Evolutionary conservation across 2,113 vertebrate genomes (phyloP).

Genomic region (Alosa alosa): DNA sequence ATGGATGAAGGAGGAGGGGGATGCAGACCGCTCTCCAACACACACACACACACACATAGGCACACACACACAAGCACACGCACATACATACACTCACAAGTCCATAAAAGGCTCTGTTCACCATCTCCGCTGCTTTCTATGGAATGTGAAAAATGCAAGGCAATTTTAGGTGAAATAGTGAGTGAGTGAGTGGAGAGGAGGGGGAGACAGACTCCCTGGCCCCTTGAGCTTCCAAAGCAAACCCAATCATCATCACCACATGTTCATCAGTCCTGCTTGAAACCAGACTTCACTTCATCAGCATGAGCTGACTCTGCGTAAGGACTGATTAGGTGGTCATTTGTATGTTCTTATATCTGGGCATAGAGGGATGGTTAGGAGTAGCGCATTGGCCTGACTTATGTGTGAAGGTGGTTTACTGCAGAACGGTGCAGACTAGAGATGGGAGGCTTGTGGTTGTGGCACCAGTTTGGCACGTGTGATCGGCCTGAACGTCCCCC

Average conservation of each 20-base stretch:
- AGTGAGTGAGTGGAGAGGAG: conserved; percentile 21
- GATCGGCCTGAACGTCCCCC: conserved; percentile 22
- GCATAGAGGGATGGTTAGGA: neutral
- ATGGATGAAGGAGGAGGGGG: neutral
- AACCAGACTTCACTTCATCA: neutral
- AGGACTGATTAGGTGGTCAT: neutral
- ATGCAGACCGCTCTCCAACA: neutral
- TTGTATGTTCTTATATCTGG: neutral
- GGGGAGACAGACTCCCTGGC: neutral
- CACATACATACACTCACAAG: neutral
- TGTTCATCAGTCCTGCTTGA: neutral
- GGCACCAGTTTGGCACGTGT: too few relatives aligned
- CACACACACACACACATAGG: neutral
- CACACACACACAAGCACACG: neutral
- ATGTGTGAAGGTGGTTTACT: too few relatives aligned
- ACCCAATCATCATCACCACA: neutral
- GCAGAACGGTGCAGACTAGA: too few relatives aligned
- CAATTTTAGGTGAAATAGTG: conserved; percentile 41
- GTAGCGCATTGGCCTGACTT: too few relatives aligned
- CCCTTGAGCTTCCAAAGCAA: neutral
- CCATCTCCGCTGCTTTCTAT: conserved; percentile 46
- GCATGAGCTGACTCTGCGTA: neutral
- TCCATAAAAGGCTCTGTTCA: neutral
- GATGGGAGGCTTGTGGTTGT: too few relatives aligned
- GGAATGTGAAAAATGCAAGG: conserved; percentile 50